Conservation (phyloP, 23 tunicate species). For the Ciona savignyi region DNA sequence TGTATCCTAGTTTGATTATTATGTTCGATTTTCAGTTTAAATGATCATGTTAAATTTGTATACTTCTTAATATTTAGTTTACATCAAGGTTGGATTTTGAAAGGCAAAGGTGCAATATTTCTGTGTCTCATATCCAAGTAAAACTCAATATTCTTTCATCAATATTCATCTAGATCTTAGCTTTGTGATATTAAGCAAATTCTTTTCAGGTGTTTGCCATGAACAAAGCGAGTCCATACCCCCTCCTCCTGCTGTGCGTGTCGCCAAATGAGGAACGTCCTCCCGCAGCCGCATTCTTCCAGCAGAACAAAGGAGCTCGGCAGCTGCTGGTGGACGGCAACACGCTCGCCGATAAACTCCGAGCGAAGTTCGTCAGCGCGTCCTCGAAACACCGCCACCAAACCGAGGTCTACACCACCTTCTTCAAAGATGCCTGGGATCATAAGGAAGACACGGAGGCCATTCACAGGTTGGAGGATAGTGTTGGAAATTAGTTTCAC, state of each 20-base stretch:
- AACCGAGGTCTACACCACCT: conserved; percentile 80
- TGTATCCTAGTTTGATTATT: too few species aligned
- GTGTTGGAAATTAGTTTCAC: too few species aligned
- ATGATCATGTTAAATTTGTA: too few species aligned
- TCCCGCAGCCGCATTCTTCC: conserved; percentile 57
- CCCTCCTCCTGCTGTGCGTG: conserved; percentile 70
- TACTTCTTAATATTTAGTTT: too few species aligned
- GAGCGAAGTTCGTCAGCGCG: conserved; percentile 65
- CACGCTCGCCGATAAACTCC: conserved; percentile 59
- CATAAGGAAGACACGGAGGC: conserved; percentile 84
- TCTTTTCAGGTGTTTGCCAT: conserved; percentile 82
- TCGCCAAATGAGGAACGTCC: conserved; percentile 54
- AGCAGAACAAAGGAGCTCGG: conserved; percentile 41
- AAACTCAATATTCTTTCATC: too few species aligned
- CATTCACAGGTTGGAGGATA: conserved; percentile 50
- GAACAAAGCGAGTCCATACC: conserved; percentile 75
- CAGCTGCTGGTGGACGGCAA: conserved; percentile 66
- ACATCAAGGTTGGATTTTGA: too few species aligned
- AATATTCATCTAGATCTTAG: too few species aligned
- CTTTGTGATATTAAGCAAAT: too few species aligned
- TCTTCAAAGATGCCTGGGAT: conserved; percentile 93
- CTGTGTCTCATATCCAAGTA: too few species aligned
- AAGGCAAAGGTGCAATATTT: too few species aligned
- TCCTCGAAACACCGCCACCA: conserved; percentile 60
- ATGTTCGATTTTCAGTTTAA: too few species aligned